phyloP scores from a whole-genome alignment of 2,888 invertebrate genomes.

The Monopis laevigella region DNA sequence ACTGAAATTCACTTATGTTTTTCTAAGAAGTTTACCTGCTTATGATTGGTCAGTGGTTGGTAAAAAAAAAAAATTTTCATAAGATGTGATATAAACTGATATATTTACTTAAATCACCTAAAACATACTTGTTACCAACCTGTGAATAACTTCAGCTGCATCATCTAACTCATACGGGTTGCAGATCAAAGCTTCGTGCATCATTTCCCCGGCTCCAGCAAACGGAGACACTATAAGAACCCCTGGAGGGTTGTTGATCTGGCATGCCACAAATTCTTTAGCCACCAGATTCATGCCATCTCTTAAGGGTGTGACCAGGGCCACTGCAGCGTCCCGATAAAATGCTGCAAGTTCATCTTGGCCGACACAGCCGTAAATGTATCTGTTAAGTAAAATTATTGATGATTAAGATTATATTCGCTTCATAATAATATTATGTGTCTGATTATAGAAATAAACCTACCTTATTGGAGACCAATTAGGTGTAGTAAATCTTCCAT shows the following conservation, averaged over 20 bases:
- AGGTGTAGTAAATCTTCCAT: slow-evolving; percentile 88
- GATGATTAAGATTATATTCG: not conserved
- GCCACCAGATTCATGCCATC: slow-evolving; percentile 95
- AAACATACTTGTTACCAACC: slow-evolving; percentile 36
- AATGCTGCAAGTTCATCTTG: slow-evolving; percentile 88
- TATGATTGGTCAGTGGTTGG: not conserved
- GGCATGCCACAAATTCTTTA: slow-evolving; percentile 92
- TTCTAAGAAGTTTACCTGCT: not conserved
- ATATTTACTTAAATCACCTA: too few species aligned
- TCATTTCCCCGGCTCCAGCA: slow-evolving; percentile 92
- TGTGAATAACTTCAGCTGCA: slow-evolving; percentile 87
- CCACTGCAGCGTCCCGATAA: slow-evolving; percentile 87
- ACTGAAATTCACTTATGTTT: too few species aligned
- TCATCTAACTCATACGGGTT: slow-evolving; percentile 91
- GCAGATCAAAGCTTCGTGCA: slow-evolving; percentile 91
- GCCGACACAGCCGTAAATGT: slow-evolving; percentile 88
- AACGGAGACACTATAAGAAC: slow-evolving; percentile 90
- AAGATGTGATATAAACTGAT: not conserved
- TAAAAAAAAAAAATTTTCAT: not conserved
- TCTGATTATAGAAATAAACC: slow-evolving; percentile 14
- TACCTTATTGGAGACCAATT: slow-evolving; percentile 90
- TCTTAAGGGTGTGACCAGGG: slow-evolving; percentile 85
- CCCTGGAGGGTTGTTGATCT: slow-evolving; percentile 86
- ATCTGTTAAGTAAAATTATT: slow-evolving; percentile 39
- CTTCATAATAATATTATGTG: not conserved